Percentiles rank a stretch among this genome's conserved stretches.
Conservation (phyloP, 2,888 invertebrate species). For the Dicycla oo region DNA sequence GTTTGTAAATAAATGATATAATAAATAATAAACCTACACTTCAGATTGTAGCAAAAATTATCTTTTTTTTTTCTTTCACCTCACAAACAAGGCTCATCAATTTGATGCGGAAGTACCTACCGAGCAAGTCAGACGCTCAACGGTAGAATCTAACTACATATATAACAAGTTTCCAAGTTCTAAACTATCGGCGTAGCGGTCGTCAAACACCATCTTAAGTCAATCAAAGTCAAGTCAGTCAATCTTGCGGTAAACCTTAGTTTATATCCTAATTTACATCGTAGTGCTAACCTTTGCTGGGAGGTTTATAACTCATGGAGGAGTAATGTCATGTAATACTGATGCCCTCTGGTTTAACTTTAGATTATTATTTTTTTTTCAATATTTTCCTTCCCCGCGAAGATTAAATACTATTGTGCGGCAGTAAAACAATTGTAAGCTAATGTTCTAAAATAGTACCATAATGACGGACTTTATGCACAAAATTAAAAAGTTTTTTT, state of each 20-base stretch:
- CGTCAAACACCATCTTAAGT: conserved; percentile 51
- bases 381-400: neutral
- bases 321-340: neutral
- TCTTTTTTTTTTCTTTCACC: too few species aligned
- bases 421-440: neutral
- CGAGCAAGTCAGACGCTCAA: neutral
- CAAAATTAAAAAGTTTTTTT: too few species aligned
- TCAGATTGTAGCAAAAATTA: too few species aligned
- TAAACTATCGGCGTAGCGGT: conserved; percentile 37
- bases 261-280: conserved; percentile 45
- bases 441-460: too few species aligned
- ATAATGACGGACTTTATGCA: too few species aligned
- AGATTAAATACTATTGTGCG: neutral
- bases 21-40: too few species aligned
- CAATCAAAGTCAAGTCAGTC: conserved; percentile 52
- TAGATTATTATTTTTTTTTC: neutral
- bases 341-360: neutral
- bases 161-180: conserved; percentile 32
- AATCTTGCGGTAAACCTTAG: conserved; percentile 41
- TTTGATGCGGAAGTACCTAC: too few species aligned
- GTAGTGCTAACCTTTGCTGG: neutral
- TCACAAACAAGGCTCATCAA: too few species aligned
- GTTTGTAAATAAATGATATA: too few species aligned
- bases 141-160: conserved; percentile 2
- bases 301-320: neutral